Base-by-base conservation (phyloP, 2,113 vertebrate genomes). In the Nothobranchius furzeri region DNA sequence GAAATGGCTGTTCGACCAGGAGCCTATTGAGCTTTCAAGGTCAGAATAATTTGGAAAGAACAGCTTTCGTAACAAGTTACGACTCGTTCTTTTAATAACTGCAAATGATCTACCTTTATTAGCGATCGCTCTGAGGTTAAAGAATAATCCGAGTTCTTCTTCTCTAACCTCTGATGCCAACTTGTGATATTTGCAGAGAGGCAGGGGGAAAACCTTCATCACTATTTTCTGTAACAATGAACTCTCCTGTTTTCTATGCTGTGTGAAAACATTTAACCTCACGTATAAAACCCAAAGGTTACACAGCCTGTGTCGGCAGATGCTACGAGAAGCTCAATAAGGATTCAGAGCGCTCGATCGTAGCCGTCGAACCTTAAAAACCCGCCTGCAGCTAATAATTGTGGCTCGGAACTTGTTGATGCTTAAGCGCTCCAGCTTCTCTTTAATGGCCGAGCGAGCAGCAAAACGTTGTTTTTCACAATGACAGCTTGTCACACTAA, bases 11-110 rank as follows among this genome's bases (percentile, higher is more conserved):
- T 20, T 70, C 3, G 68, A 61, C 0, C 0, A 54, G 30, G 46
- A 76, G 55, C 64, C 13, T 36, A 68, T 42, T 49, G 17, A 67
- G 48, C 58, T 75, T 78, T 70, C 40, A 67, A 54, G 45, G 68
- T 46, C 14, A 66, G 43, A 45, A 2, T 12, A 11, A 1, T 2
- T 30, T 30, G 30, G 30, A 30, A 30, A 30, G 4, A 30, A 30
- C 30, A 11, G n/a, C 48, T 49, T 49, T 8, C n/a, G 6, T n/a
- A n/a, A 49, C 47, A 10, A 50, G 48, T 10, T 50, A 15, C n/a
- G 9, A 15, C 8, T 56, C 4, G 20, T 45, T 45, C 9, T 45
- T 45, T 8, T 40, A 30, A 30, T 30, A 30, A 30, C 30, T 30
- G 4, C 30, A 12, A 45, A 45, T 12, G 10, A 45, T 12, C 43